phyloP scores from a whole-genome alignment of 1,140 invertebrate genomes.

The Chlorops oryzae region DNA sequence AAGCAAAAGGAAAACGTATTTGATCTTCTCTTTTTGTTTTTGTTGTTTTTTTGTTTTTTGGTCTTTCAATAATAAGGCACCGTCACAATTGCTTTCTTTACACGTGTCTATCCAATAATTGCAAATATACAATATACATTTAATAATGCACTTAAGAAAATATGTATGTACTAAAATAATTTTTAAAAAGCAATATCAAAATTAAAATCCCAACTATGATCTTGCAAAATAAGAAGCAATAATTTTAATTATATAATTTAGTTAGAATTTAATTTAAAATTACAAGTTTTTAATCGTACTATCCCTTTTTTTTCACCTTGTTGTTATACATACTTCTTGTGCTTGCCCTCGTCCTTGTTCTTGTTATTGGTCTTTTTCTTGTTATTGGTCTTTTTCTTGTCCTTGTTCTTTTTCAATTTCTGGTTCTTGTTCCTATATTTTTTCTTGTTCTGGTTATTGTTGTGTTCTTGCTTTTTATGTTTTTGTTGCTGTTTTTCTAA shows the following conservation, averaged over 20 bases:
- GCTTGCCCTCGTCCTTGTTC: neutral
- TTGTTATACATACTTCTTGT: neutral
- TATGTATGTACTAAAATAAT: too few relatives aligned
- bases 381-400: neutral
- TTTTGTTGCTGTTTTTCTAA: too few relatives aligned
- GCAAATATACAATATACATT: slow-evolving; percentile 42
- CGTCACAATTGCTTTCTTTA: slow-evolving; percentile 49
- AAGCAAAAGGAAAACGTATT: neutral
- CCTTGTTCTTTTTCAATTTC: slow-evolving; percentile 18
- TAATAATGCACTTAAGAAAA: too few relatives aligned
- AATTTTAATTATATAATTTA: too few relatives aligned
- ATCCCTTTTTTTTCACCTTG: neutral
- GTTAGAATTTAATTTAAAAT: too few relatives aligned
- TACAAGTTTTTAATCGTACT: neutral
- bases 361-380: neutral
- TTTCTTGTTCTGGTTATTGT: neutral
- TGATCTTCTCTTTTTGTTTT: slow-evolving; percentile 5
- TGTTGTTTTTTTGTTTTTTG: slow-evolving; percentile 8
- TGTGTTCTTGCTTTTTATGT: slow-evolving; percentile 24
- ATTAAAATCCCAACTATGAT: too few relatives aligned
- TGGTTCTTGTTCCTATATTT: slow-evolving; percentile 16
- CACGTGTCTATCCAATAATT: slow-evolving; percentile 45
- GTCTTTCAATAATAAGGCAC: slow-evolving; percentile 41
- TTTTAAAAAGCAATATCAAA: too few relatives aligned
- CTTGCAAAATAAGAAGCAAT: too few relatives aligned